Evolutionary conservation across 2,888 invertebrate species (phyloP).

Genomic region (Caradrina clavipalpis): DNA sequence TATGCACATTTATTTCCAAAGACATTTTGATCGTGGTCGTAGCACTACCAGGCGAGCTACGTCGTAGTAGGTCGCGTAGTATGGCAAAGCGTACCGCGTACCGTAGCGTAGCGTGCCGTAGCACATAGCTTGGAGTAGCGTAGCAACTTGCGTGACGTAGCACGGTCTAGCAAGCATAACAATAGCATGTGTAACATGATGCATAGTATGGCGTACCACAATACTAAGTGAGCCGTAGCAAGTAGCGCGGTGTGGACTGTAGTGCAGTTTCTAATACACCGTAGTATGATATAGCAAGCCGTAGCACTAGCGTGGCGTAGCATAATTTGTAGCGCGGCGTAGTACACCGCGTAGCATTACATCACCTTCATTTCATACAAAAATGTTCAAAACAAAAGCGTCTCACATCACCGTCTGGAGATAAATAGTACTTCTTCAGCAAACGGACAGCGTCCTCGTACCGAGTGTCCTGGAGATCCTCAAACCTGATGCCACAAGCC

Average conservation of each 20-base stretch:
- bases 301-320: too few relatives aligned
- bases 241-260: too few relatives aligned
- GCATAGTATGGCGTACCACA: not conserved
- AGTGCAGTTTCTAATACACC: too few relatives aligned
- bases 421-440: slow-evolving; percentile 84
- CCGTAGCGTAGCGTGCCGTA: too few relatives aligned
- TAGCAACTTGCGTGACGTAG: too few relatives aligned
- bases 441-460: slow-evolving; percentile 84
- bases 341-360: too few relatives aligned
- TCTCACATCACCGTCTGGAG: slow-evolving; percentile 85
- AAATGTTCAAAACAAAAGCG: not conserved
- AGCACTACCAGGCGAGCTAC: slow-evolving; percentile 14
- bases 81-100: too few relatives aligned
- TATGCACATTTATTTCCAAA: not conserved
- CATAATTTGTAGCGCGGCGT: too few relatives aligned
- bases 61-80: slow-evolving; percentile 32
- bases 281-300: too few relatives aligned
- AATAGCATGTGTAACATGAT: not conserved
- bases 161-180: too few relatives aligned
- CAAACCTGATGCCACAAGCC: slow-evolving; percentile 83
- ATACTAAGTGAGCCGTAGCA: too few relatives aligned
- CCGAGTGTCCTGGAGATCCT: slow-evolving; percentile 85
- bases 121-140: too few relatives aligned
- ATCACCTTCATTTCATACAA: not conserved
- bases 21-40: not conserved